Evolutionary conservation across 2,797 vertebrate species (phyloP).

Genomic region (Macropus fuliginosus): DNA sequence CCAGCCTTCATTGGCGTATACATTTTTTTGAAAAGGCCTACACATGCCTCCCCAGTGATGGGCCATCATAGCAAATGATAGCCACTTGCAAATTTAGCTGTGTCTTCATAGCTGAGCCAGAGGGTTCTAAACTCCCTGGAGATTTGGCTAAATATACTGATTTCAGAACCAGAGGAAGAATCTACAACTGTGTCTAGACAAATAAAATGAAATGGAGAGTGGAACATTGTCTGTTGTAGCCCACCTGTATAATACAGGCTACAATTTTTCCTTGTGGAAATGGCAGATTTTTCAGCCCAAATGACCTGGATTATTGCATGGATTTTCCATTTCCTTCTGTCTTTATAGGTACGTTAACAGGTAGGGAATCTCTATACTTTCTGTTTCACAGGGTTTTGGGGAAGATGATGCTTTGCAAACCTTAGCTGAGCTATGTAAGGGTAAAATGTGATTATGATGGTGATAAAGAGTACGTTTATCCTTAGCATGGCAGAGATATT

Average conservation of each 20-base stretch:
- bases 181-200: conserved; percentile 55
- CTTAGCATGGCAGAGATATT: background rate
- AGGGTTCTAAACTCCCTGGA: conserved; percentile 21
- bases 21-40: conserved; percentile 20
- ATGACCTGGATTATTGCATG: background rate
- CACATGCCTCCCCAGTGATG: background rate
- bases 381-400: background rate
- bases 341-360: background rate
- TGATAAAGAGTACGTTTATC: background rate
- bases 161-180: conserved; percentile 29
- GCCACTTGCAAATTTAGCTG: background rate
- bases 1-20: background rate
- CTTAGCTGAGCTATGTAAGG: background rate
- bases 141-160: conserved; percentile 29
- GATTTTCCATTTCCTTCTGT: conserved; percentile 18
- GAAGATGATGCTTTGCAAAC: background rate
- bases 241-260: background rate
- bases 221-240: background rate
- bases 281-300: conserved; percentile 8
- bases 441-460: background rate
- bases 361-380: background rate
- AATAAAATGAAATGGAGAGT: background rate
- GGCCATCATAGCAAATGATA: background rate
- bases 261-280: conserved; percentile 29
- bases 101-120: background rate